These are phyloP conservation scores for Spicauda simplicius DNA, from an alignment of 2,888 invertebrate species.

Conservation along the genomic window DNA sequence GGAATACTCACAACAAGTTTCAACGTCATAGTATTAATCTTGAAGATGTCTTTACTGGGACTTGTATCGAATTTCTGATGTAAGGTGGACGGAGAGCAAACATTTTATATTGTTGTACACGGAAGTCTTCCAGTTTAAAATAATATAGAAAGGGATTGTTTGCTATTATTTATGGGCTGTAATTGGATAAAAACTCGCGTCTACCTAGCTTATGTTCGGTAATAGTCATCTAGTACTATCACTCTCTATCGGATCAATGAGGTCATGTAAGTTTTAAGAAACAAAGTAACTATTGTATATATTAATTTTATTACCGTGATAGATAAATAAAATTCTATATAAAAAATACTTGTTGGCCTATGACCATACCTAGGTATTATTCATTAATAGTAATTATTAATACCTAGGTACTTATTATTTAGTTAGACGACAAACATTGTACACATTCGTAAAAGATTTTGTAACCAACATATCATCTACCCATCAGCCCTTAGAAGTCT, in stretches of 20 bases:
- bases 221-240: constrained; percentile 28
- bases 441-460: no score
- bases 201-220: neutral
- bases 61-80: constrained; percentile 56
- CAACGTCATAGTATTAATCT: constrained; percentile 55
- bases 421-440: no score
- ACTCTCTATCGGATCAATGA: constrained; percentile 36
- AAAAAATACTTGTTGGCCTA: no score
- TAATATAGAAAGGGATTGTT: constrained; percentile 67
- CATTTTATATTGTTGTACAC: constrained; percentile 71
- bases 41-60: constrained; percentile 46
- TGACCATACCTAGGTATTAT: no score
- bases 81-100: constrained; percentile 41
- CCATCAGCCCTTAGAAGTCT: no score
- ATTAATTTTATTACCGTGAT: no score
- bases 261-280: neutral
- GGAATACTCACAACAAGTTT: constrained; percentile 61
- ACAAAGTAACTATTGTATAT: neutral
- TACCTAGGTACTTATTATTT: no score
- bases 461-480: no score
- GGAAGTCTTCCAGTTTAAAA: constrained; percentile 58
- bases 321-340: no score
- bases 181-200: constrained; percentile 24
- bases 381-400: no score
- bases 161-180: constrained; percentile 29